Evolutionary conservation across 2,797 vertebrate genomes (phyloP).

Genomic region (Huso huso): DNA sequence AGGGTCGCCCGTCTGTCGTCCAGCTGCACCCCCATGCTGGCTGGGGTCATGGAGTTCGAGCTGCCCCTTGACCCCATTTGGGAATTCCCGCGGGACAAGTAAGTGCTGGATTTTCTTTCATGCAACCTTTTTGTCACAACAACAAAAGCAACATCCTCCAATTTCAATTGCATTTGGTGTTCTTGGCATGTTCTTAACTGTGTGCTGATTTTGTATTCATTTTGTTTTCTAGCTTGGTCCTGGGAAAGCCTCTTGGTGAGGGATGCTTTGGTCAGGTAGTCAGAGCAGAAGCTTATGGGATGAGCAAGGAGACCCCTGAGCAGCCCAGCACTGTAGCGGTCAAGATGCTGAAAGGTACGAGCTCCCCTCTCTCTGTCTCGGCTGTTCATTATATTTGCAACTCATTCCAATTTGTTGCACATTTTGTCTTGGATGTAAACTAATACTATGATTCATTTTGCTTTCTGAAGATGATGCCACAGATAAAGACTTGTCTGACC

Average conservation of each 20-base stretch:
- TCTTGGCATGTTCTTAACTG: not conserved
- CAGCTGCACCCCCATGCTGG: slow-evolving; percentile 85
- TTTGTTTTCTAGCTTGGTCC: slow-evolving; percentile 62
- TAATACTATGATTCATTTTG: not conserved
- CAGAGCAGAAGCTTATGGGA: slow-evolving; percentile 80
- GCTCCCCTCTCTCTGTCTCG: no score
- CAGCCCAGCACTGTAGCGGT: slow-evolving; percentile 79
- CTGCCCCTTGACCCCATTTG: slow-evolving; percentile 86
- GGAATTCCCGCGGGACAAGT: slow-evolving; percentile 94
- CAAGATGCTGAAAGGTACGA: slow-evolving; percentile 94
- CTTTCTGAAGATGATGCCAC: slow-evolving; percentile 76
- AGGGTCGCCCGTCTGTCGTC: slow-evolving; percentile 88
- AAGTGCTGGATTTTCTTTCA: slow-evolving; percentile 20
- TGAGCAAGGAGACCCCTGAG: slow-evolving; percentile 72
- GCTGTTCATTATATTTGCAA: not conserved
- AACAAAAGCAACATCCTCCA: not conserved
- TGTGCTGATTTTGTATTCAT: not conserved
- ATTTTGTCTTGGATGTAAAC: not conserved
- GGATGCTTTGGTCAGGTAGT: slow-evolving; percentile 98
- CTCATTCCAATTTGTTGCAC: not conserved
- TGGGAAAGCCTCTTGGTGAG: slow-evolving; percentile 91
- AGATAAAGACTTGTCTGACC: slow-evolving; percentile 91
- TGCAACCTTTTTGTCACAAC: not conserved
- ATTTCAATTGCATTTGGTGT: not conserved
- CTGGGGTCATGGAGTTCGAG: slow-evolving; percentile 87